Evolutionary conservation across 2,797 vertebrate genomes (phyloP), one percentile per base, ranked within the genome.

Genomic region (Ctenopoma kingsleyae): DNA sequence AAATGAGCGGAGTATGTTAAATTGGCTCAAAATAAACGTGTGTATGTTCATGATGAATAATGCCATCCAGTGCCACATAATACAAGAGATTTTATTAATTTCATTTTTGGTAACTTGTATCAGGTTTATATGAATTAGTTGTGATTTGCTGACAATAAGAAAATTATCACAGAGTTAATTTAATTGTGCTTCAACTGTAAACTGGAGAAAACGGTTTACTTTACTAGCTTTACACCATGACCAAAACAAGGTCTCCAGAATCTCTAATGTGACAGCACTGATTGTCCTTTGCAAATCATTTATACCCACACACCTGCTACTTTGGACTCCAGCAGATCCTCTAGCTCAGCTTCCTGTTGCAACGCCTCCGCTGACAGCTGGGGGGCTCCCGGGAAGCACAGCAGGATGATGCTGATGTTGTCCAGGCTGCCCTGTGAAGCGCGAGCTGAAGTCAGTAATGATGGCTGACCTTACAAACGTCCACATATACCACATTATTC

Each of bases 361-460:
- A 96, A 54, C 6, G 94, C 94, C 74, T 95, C 94, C n/a, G 93
- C 86, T 47, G 92, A 95, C 67, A 95, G 89, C 76, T 93, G 90
- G 74, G 96, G 95, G 76, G 94, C 95, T 23, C 93, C 94, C 6
- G 94, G 93, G 80, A 96, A 96, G 78, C 96, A 95, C 51, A 97
- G 84, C 65, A 96, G 51, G 60, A 95, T 91, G 89, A 95, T 94
- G 77, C 95, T 96, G 93, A 96, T 96, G 89, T 96, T 96, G 88
- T 96, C 96, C 71, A 95, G 84, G 78, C 96, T 96, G 66, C 95
- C 96, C 95, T 96, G 90, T 60, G 70, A 67, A 80, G 50, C 5
- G 1, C 79, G 44, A 78, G 19, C 49, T 41, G 48, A 62, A 54
- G 50, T 72, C 71, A 87, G 32, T 75, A 25, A 64, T 54, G 30